Percentiles rank a stretch among this genome's conserved stretches.
phyloP scores from a whole-genome alignment of 2,888 invertebrate genomes.

The Liodrosophila aerea region DNA sequence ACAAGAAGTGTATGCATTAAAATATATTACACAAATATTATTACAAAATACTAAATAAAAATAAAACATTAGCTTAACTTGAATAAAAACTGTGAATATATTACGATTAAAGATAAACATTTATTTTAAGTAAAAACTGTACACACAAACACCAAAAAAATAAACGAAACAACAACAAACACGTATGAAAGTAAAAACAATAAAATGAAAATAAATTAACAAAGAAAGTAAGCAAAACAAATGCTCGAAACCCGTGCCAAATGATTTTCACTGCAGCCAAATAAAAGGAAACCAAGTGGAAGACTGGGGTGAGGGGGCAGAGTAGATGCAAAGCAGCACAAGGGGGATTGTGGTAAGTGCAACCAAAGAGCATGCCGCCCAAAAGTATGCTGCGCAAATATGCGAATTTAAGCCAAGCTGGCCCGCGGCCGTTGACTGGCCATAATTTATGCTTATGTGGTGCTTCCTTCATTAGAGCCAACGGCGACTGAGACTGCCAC shows the following conservation, averaged over 20 bases:
- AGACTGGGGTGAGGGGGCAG: neutral
- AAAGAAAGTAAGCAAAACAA: conserved; percentile 35
- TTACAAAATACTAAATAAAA: conserved; percentile 23
- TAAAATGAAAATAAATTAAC: conserved; percentile 69
- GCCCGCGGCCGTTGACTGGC: conserved; percentile 16
- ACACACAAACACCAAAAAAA: conserved; percentile 20
- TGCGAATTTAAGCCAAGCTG: conserved; percentile 42
- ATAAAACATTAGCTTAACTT: conserved; percentile 64
- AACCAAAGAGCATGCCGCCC: conserved; percentile 57
- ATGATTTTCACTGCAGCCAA: conserved; percentile 66
- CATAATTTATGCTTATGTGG: conserved; percentile 72
- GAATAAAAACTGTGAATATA: conserved; percentile 67
- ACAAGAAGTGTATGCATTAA: conserved; percentile 9
- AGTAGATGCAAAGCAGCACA: neutral
- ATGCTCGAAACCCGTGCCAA: conserved; percentile 57
- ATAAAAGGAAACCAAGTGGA: conserved; percentile 10
- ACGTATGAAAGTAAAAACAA: conserved; percentile 56
- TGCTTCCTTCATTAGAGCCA: conserved; percentile 64
- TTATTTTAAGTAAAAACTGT: conserved; percentile 64
- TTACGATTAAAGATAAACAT: conserved; percentile 68
- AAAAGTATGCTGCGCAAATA: conserved; percentile 70
- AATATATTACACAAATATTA: conserved; percentile 20
- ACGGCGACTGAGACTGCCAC: conserved; percentile 8
- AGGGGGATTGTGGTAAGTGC: conserved; percentile 3
- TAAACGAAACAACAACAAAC: conserved; percentile 27